A percentile compares a stretch with the other conserved stretches of the same genome.
phyloP scores from a whole-genome alignment of 1,140 invertebrate genomes.

The Phymastichus coffea region DNA sequence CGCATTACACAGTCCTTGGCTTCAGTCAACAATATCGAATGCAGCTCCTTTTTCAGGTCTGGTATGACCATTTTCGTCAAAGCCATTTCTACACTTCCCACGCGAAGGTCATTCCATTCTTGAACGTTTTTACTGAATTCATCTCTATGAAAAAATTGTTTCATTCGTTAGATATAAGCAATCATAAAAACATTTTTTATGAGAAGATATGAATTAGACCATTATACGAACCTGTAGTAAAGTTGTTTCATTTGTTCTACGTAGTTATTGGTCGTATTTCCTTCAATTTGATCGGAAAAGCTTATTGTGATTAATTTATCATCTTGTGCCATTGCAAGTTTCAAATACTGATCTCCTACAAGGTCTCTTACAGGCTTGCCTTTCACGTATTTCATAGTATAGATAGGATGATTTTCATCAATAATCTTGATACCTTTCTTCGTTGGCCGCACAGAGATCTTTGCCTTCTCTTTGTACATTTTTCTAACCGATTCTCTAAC shows the following conservation, averaged over 20 bases:
- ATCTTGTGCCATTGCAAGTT: slow-evolving; percentile 79
- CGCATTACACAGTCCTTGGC: slow-evolving; percentile 87
- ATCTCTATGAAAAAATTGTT: slow-evolving; percentile 86
- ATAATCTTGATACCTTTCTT: slow-evolving; percentile 91
- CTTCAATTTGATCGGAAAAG: slow-evolving; percentile 76
- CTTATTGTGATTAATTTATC: slow-evolving; percentile 79
- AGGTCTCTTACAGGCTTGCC: slow-evolving; percentile 93
- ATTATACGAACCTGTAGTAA: slow-evolving; percentile 65
- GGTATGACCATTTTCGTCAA: slow-evolving; percentile 87
- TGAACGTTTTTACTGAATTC: slow-evolving; percentile 95
- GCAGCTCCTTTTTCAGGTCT: slow-evolving; percentile 85
- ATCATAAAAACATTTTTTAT: neutral
- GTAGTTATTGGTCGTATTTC: slow-evolving; percentile 73
- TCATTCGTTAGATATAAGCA: neutral
- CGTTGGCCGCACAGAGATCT: slow-evolving; percentile 80
- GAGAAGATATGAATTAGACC: neutral
- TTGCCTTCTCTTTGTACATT: slow-evolving; percentile 89
- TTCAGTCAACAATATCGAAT: slow-evolving; percentile 78
- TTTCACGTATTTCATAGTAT: slow-evolving; percentile 89
- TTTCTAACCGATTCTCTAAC: slow-evolving; percentile 84
- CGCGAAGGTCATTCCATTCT: slow-evolving; percentile 91
- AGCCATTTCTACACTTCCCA: slow-evolving; percentile 85
- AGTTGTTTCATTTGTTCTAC: slow-evolving; percentile 90
- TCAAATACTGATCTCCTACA: slow-evolving; percentile 86
- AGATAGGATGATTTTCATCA: slow-evolving; percentile 89